Evolutionary conservation across 2,797 vertebrate species (phyloP).

Genomic region (Rhynchonycteris naso): DNA sequence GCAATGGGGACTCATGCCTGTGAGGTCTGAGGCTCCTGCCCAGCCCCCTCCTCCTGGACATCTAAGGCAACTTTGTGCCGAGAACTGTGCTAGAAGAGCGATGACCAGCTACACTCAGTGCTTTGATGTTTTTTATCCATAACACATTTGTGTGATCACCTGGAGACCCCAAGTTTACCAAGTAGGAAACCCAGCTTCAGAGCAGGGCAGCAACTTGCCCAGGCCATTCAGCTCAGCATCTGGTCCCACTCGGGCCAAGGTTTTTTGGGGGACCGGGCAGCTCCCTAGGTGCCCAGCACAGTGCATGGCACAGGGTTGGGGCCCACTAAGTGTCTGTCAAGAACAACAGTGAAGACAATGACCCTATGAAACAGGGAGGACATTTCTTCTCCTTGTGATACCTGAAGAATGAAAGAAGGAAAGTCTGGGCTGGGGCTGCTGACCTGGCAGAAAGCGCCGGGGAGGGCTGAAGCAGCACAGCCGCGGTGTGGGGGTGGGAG

Average conservation of each 20-base stretch:
- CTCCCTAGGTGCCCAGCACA: not conserved
- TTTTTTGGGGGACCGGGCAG: not conserved
- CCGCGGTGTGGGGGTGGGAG: not conserved
- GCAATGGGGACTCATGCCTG: not conserved
- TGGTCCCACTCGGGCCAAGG: not conserved
- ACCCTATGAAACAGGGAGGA: not conserved
- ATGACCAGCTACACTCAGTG: fast-evolving
- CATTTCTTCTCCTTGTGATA: not conserved
- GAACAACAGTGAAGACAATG: not conserved
- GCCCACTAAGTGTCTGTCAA: not conserved
- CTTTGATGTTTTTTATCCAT: not conserved
- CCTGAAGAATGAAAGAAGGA: not conserved
- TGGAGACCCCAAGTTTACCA: not conserved
- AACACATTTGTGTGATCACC: not conserved
- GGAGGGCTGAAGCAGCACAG: too few species aligned
- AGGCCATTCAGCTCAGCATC: not conserved
- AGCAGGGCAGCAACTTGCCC: not conserved
- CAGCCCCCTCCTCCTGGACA: not conserved
- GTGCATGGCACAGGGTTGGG: not conserved
- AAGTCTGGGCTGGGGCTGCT: too few species aligned
- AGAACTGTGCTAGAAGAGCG: not conserved
- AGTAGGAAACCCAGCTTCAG: not conserved
- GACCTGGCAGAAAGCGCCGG: too few species aligned
- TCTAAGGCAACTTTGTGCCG: not conserved
- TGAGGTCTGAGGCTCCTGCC: not conserved